Percentiles rank a stretch among this genome's conserved stretches.
Evolutionary conservation across 2,113 vertebrate genomes (phyloP).

Genomic region (Mionectes macconnelli): DNA sequence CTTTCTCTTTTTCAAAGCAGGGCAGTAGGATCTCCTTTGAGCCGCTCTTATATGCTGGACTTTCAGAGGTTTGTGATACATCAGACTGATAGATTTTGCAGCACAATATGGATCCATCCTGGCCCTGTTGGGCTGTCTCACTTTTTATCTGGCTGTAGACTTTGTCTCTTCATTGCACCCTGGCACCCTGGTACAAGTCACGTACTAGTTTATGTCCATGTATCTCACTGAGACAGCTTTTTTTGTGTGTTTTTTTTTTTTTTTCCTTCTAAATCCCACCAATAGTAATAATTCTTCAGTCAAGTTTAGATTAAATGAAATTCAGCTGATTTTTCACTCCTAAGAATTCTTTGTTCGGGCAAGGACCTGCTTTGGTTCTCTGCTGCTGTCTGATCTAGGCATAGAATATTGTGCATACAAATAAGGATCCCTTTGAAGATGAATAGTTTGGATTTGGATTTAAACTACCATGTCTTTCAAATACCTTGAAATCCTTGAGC

Average conservation of each 20-base stretch:
- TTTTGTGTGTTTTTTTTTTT: neutral
- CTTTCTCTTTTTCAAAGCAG: neutral
- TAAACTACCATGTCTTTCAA: neutral
- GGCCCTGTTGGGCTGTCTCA: neutral
- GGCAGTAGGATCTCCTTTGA: neutral
- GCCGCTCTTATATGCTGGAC: neutral
- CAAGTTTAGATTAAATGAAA: neutral
- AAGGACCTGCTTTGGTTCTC: neutral
- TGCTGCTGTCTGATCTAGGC: neutral
- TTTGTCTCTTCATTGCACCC: neutral
- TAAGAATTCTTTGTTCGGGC: neutral
- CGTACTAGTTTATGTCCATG: accelerated
- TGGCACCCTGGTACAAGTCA: neutral
- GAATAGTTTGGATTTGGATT: neutral
- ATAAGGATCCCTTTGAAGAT: neutral
- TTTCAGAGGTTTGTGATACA: neutral
- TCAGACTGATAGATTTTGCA: neutral
- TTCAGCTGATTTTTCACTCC: neutral
- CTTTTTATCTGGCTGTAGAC: neutral
- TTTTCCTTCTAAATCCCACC: neutral
- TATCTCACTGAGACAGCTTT: neutral
- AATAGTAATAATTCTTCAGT: neutral
- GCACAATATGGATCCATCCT: neutral
- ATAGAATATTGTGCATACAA: neutral
- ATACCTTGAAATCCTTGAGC: neutral